phyloP scores from a whole-genome alignment of 2,113 vertebrate genomes.

The Hoplias malabaricus region DNA sequence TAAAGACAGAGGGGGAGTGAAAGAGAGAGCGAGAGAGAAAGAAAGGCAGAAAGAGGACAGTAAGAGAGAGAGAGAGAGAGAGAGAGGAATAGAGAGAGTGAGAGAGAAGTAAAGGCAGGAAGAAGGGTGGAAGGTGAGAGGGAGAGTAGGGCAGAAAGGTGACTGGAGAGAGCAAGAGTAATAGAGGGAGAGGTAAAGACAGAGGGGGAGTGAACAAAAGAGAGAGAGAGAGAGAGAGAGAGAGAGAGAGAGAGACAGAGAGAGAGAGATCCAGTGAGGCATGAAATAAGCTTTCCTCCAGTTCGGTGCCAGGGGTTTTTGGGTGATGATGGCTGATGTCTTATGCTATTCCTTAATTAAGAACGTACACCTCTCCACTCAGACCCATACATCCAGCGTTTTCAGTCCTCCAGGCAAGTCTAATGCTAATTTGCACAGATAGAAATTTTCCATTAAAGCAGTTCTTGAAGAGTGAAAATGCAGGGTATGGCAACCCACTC shows the following conservation, averaged over 20 bases:
- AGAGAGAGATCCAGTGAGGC: slow-evolving; percentile 59
- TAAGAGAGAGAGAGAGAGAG: slow-evolving; percentile 18
- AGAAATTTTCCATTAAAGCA: slow-evolving; percentile 48
- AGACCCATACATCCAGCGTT: slow-evolving; percentile 56
- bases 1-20: slow-evolving; percentile 1
- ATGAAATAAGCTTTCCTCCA: slow-evolving; percentile 72
- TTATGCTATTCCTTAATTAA: slow-evolving; percentile 72
- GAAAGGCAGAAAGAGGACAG: background rate
- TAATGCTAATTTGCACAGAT: slow-evolving; percentile 43
- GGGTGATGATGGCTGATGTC: slow-evolving; percentile 49
- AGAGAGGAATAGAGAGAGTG: slow-evolving; percentile 30
- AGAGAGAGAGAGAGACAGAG: slow-evolving; percentile 20
- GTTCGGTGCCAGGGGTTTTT: slow-evolving; percentile 48
- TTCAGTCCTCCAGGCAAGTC: slow-evolving; percentile 48
- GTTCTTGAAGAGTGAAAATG: background rate
- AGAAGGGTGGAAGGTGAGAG: background rate
- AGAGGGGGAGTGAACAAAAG: background rate
- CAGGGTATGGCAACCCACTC: background rate
- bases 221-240: background rate
- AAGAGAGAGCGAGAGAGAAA: slow-evolving; percentile 32
- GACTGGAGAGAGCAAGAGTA: too few species aligned
- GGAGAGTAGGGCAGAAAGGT: too few species aligned
- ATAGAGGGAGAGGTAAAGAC: slow-evolving; percentile 2
- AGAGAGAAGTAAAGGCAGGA: background rate
- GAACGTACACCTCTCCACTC: slow-evolving; percentile 53